Base-by-base conservation (phyloP, 2,888 invertebrate genomes). In the Leptopilina myrica region DNA sequence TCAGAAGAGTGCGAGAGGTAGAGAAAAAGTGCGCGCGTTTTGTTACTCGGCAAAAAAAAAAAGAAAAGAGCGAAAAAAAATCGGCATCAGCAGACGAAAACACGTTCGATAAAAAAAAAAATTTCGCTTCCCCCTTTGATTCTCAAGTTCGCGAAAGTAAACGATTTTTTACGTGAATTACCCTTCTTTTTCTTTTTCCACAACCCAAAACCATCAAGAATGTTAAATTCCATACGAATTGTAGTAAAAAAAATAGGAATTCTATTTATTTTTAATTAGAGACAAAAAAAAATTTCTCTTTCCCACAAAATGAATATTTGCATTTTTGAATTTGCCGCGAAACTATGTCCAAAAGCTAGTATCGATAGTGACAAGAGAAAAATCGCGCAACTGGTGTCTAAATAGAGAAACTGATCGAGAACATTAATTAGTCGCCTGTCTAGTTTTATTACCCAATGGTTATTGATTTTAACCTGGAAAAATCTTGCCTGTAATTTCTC, bases 41-140 rank as follows among this genome's bases (percentile, higher is more conserved):
- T 73, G 73, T 73, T 73, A 56, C 73, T 49, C 7, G 73, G 49
- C 11, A 11, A 49, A 20, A 14, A 6, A 66, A 8, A 43, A 14
- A 69, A 69, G 53, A 49, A 53, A 53, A 53, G 69, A 20, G 49
- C 53, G 11, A 33, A 56, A 33, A 33, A 59, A 56, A n/a, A 56
- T 33, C 33, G 56, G 40, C 40, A n/a, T 73, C 40, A 56, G 73
- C 1, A 56, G 73, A 73, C 56, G 56, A 73, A 9, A 73, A 15
- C 73, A 73, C 56, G 56, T 73, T 26, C 56, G 56, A 73, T 0
- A 73, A 33, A 15, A 73, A 73, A 73, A 56, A 73, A 73, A 33
- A 33, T 33, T 33, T 33, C 2, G 14, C 5, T 15, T 26, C 5
- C 53, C 33, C 66, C 46, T 40, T 65, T n/a, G 5, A 5, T 26